A percentile compares a stretch with the other conserved stretches of the same genome.
phyloP scores from a whole-genome alignment of 2,113 vertebrate species.

The Stercorarius parasiticus region DNA sequence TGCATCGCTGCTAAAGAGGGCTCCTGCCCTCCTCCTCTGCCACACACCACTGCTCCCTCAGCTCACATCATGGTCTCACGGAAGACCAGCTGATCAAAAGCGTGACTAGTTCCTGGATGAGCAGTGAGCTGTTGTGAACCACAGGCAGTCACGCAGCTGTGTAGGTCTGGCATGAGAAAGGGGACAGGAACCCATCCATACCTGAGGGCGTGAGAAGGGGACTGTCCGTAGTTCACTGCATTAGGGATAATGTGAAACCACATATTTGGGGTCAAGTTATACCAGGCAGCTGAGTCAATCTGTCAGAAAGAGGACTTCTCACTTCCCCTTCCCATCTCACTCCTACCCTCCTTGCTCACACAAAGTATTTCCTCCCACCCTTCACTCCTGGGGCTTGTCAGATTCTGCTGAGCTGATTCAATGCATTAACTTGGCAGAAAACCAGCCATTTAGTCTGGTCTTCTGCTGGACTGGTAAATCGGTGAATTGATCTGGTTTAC shows the following conservation, averaged over 20 bases:
- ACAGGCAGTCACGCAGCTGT: not conserved
- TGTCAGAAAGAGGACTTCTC: not conserved
- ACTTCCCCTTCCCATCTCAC: not conserved
- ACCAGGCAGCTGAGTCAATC: not conserved
- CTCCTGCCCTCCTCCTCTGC: not conserved
- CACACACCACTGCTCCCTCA: not conserved
- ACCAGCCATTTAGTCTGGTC: not conserved
- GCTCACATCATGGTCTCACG: not conserved
- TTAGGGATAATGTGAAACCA: not conserved
- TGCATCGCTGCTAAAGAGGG: not conserved
- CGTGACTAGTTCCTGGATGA: not conserved
- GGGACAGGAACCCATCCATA: not conserved
- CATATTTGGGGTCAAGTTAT: not conserved
- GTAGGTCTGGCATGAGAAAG: not conserved
- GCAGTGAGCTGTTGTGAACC: not conserved
- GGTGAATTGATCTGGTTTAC: not conserved
- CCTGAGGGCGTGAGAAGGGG: not conserved
- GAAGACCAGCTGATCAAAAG: not conserved
- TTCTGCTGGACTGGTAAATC: not conserved
- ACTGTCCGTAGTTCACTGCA: not conserved
- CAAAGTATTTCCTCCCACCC: accelerated
- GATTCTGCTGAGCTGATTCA: not conserved
- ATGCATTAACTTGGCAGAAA: not conserved
- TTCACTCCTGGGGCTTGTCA: not conserved
- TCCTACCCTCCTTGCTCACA: not conserved